Evolutionary conservation across 2,888 invertebrate species (phyloP), one percentile per base, ranked within the genome.

Genomic region (Sphinx pinastri): DNA sequence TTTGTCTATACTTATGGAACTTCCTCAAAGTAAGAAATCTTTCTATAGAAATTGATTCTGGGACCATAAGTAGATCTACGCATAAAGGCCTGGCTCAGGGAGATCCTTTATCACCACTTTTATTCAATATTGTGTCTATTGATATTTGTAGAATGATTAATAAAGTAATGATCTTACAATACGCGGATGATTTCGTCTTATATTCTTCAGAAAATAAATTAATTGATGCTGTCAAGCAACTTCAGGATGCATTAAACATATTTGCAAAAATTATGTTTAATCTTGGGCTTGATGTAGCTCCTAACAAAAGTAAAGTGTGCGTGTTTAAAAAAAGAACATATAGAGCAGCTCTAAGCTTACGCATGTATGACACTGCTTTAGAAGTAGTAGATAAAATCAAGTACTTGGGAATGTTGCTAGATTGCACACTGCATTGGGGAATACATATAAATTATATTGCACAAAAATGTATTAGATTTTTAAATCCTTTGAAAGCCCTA

Each of bases 21-120:
- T 80, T 71, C 60, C 57, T 80, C 19, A 71, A 68, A 11, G 25
- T 70, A 8, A 71, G 78, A 52, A 47, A 66, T 8, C 69, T 81
- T 10, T 67, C 49, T 25, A 76, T 80, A 19, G 13, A 19, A 11
- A 2, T 57, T 11, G 67, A 71, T 5, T 47, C 72, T 1, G 12
- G 0, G 5, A 8, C 16, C 16, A 0, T 72, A 0, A n/a, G 45
- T n/a, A 72, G 77, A 68, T 47, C 45, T 52, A 49, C 49, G 13
- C n/a, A n/a, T n/a, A n/a, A n/a, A n/a, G n/a, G n/a, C n/a, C n/a
- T n/a, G n/a, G n/a, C n/a, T n/a, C n/a, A 81, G 58, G 80, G 80
- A 1, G 81, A 82, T 47, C 81, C 81, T 0, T 31, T 81, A 2
- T 82, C 82, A 0, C 82, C 83, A 2, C 16, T 82, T 0, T 57